A percentile compares a stretch with the other conserved stretches of the same genome.
Conservation (phyloP, 2,113 vertebrate species). For the Sorex araneus region DNA sequence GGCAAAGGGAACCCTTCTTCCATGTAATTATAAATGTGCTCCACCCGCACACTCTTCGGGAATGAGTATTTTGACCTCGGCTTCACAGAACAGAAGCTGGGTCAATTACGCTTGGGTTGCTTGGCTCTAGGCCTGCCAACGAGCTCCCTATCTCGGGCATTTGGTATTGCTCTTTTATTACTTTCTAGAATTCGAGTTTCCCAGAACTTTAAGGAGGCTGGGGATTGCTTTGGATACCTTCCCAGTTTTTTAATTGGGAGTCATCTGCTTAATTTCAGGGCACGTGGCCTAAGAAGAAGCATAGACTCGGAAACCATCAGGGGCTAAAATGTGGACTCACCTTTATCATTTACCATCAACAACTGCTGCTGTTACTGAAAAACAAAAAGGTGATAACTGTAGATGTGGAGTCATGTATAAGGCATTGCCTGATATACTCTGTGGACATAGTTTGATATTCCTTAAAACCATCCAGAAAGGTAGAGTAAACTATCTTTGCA, state of each 20-base stretch:
- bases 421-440: not conserved
- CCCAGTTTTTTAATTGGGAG: slow-evolving; percentile 43
- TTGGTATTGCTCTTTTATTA: slow-evolving; percentile 17
- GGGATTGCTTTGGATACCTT: slow-evolving; percentile 40
- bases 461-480: not conserved
- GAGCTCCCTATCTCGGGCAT: not conserved
- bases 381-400: not conserved
- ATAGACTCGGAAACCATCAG: not conserved
- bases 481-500: not conserved
- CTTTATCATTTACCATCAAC: not conserved
- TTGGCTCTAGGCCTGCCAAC: not conserved
- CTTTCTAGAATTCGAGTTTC: slow-evolving; percentile 44
- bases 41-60: not conserved
- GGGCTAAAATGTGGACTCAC: not conserved
- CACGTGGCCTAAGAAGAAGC: slow-evolving; percentile 2
- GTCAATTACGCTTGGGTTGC: not conserved
- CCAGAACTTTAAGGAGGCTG: slow-evolving; percentile 60
- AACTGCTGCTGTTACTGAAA: not conserved
- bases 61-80: slow-evolving; percentile 31
- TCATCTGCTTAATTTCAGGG: slow-evolving; percentile 13
- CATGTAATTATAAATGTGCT: slow-evolving; percentile 32
- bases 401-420: not conserved
- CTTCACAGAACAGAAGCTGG: slow-evolving; percentile 17
- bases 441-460: not conserved
- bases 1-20: not conserved